Percentiles rank a stretch among this genome's conserved stretches.
These are phyloP conservation scores for Neotoxoptera formosana DNA, from an alignment of 1,140 invertebrate genomes.

Conservation along the genomic window DNA sequence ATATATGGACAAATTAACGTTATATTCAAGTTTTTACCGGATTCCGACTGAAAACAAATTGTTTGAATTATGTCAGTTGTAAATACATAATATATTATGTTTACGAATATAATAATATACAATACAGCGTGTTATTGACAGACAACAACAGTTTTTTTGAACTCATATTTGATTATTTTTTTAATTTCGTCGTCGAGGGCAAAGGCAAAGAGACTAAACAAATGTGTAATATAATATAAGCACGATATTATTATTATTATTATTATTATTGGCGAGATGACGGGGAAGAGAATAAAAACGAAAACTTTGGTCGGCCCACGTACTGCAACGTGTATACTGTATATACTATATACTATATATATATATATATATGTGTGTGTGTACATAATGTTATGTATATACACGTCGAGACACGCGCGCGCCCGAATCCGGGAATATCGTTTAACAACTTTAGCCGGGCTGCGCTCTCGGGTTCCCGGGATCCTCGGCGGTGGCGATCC, in stretches of 20 bases:
- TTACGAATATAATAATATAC: no score
- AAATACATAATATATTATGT: no score
- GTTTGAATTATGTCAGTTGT: no score
- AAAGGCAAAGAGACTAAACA: background rate
- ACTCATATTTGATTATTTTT: no score
- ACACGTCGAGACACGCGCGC: background rate
- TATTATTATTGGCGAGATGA: background rate
- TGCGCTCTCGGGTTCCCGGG: conserved; percentile 44
- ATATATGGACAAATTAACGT: background rate
- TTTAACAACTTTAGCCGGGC: conserved; percentile 54
- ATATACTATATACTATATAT: no score
- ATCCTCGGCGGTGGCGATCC: background rate
- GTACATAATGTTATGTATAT: background rate
- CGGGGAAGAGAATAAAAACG: background rate
- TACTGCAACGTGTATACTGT: background rate
- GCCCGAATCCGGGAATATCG: background rate
- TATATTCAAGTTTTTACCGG: background rate
- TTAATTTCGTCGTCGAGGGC: no score
- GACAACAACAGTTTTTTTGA: no score
- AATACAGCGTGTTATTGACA: no score
- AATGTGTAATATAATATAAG: background rate
- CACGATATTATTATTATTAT: background rate
- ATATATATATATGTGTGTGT: no score
- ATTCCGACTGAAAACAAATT: background rate
- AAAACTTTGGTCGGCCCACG: background rate